Percentiles rank a stretch among this genome's conserved stretches.
These are phyloP conservation scores for Aleiodes sp. DNA, from an alignment of 1,140 invertebrate genomes.

Conservation along the genomic window DNA sequence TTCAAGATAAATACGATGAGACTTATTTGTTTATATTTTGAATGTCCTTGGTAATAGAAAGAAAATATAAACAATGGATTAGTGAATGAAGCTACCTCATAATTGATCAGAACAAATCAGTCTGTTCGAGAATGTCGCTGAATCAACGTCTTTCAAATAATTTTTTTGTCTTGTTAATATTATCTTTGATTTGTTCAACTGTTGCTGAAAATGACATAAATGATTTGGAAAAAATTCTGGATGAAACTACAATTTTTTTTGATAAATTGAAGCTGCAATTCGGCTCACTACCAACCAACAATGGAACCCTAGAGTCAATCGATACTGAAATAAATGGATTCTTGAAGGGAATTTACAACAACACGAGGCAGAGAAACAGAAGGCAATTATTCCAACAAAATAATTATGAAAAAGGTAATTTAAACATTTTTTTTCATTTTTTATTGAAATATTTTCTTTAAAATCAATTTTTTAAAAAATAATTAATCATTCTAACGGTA, in stretches of 20 bases:
- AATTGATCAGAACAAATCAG: not conserved
- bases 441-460: no score
- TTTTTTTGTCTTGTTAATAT: not conserved
- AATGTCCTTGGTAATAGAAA: conserved; percentile 1
- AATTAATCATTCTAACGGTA: not conserved
- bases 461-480: no score
- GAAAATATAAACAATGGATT: conserved; percentile 43
- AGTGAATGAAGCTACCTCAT: not conserved
- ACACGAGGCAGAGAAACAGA: not conserved
- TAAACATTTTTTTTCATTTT: not conserved
- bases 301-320: conserved; percentile 16
- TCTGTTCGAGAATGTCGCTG: not conserved
- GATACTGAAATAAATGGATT: conserved; percentile 36
- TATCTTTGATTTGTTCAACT: not conserved
- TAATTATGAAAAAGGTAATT: conserved; percentile 21
- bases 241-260: conserved; percentile 35
- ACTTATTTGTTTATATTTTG: no score
- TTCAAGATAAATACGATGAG: no score
- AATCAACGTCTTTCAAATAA: conserved; percentile 6
- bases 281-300: conserved; percentile 28
- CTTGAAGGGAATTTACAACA: conserved; percentile 36
- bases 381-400: not conserved
- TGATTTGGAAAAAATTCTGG: conserved; percentile 30
- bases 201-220: not conserved
- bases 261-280: conserved; percentile 37